Percentiles rank a stretch among this genome's conserved stretches.
phyloP scores from a whole-genome alignment of 2,888 invertebrate species.

The Argyresthia albistria region DNA sequence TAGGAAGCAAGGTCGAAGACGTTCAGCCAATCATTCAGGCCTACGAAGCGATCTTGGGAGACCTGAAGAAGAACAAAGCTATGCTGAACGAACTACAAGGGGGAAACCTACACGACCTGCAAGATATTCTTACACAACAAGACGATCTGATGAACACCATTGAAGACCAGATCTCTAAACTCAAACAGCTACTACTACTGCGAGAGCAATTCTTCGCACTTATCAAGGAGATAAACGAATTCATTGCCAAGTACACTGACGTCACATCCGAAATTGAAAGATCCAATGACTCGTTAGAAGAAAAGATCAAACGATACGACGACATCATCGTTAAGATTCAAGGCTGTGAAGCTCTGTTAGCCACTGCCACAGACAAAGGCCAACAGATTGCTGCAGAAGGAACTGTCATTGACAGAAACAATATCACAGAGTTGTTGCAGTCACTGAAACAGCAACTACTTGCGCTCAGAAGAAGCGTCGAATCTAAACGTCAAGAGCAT shows the following conservation, averaged over 20 bases:
- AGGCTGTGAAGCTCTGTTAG: slow-evolving; percentile 90
- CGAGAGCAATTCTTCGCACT: slow-evolving; percentile 92
- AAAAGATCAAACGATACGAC: slow-evolving; percentile 90
- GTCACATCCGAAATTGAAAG: slow-evolving; percentile 89
- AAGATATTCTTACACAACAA: slow-evolving; percentile 84
- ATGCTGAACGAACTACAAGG: slow-evolving; percentile 85
- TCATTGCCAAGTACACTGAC: slow-evolving; percentile 89
- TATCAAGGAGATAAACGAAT: slow-evolving; percentile 89
- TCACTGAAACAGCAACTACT: slow-evolving; percentile 88
- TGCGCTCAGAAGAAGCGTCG: slow-evolving; percentile 84
- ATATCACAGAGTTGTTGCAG: slow-evolving; percentile 89
- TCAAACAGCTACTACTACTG: slow-evolving; percentile 83
- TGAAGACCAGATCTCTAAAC: slow-evolving; percentile 87
- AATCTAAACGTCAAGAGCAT: slow-evolving; percentile 89
- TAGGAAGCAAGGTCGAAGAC: slow-evolving; percentile 90
- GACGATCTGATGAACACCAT: slow-evolving; percentile 89
- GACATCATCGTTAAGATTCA: slow-evolving; percentile 89
- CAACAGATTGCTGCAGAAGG: slow-evolving; percentile 94
- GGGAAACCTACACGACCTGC: slow-evolving; percentile 83
- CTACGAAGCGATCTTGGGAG: slow-evolving; percentile 83
- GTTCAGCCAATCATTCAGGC: slow-evolving; percentile 86
- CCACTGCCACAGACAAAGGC: slow-evolving; percentile 92
- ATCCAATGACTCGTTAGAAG: slow-evolving; percentile 85
- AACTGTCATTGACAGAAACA: slow-evolving; percentile 87
- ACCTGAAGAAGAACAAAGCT: slow-evolving; percentile 83